phyloP scores from a whole-genome alignment of 2,113 vertebrate genomes.

The Potamarius usumacintae region DNA sequence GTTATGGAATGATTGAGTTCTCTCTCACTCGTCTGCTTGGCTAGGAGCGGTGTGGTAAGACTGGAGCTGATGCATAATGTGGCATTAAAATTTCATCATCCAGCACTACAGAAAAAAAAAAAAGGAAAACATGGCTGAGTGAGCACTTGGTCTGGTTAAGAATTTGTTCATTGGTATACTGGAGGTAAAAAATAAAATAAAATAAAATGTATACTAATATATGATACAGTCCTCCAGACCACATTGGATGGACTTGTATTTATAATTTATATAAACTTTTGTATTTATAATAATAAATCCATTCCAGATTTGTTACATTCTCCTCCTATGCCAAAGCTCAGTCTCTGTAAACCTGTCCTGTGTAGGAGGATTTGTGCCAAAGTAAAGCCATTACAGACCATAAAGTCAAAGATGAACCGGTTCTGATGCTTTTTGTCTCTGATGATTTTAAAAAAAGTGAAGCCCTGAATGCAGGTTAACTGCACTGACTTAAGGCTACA shows the following conservation, averaged over 20 bases:
- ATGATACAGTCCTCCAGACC: neutral
- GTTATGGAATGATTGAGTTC: slow-evolving; percentile 5
- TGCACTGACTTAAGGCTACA: slow-evolving; percentile 1
- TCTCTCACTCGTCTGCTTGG: neutral
- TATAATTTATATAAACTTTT: too few species aligned
- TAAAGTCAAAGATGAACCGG: neutral
- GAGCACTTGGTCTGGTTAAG: neutral
- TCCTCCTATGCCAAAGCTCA: neutral
- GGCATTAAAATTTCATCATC: neutral
- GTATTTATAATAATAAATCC: neutral
- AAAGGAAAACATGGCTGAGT: slow-evolving; percentile 4
- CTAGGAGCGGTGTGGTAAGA: neutral
- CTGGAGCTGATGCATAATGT: slow-evolving; percentile 6
- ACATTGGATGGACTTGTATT: neutral
- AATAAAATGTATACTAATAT: too few species aligned
- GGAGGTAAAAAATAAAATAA: slow-evolving; percentile 3
- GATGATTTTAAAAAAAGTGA: neutral
- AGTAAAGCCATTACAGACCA: neutral
- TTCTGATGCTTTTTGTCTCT: neutral
- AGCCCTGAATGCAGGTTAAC: neutral
- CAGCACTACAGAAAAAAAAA: neutral
- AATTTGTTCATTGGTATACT: neutral
- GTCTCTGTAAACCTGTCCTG: neutral
- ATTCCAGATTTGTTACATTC: neutral
- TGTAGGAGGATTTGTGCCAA: neutral